A percentile compares a stretch with the other conserved stretches of the same genome.
These are phyloP conservation scores for Andrena bicolor DNA, from an alignment of 2,888 invertebrate genomes.

Conservation along the genomic window DNA sequence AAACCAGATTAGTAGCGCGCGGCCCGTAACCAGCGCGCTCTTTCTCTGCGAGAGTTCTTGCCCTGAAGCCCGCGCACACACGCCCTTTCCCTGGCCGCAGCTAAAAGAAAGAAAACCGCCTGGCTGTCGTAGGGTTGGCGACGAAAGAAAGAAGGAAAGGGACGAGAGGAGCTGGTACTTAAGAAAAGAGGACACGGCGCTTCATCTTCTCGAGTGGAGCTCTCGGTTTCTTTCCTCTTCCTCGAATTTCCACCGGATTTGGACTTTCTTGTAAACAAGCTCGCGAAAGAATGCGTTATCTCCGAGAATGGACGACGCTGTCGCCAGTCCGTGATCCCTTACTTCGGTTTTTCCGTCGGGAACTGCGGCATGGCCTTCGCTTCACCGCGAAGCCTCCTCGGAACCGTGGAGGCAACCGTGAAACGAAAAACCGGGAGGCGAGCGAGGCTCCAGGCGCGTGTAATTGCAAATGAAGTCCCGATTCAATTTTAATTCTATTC, in stretches of 20 bases:
- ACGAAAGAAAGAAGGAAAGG: slow-evolving; percentile 29
- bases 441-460: neutral
- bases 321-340: slow-evolving; percentile 24
- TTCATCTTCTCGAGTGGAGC: slow-evolving; percentile 82
- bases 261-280: slow-evolving; percentile 78
- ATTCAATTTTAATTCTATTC: neutral
- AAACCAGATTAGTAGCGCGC: slow-evolving; percentile 77
- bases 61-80: neutral
- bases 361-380: neutral
- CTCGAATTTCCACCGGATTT: slow-evolving; percentile 61
- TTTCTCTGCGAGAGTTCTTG: slow-evolving; percentile 4
- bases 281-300: slow-evolving; percentile 68
- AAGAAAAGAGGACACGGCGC: slow-evolving; percentile 69
- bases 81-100: slow-evolving; percentile 16
- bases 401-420: neutral
- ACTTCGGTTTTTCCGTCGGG: neutral
- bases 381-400: neutral
- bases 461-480: slow-evolving; percentile 10
- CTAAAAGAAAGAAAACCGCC: slow-evolving; percentile 20
- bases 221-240: slow-evolving; percentile 78
- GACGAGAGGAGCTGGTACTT: slow-evolving; percentile 40
- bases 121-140: slow-evolving; percentile 26
- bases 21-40: slow-evolving; percentile 41
- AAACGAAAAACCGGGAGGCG: neutral
- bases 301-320: slow-evolving; percentile 62